These are phyloP conservation scores for Myotis vivesi DNA, from an alignment of 2,797 vertebrate species.

Conservation along the genomic window DNA sequence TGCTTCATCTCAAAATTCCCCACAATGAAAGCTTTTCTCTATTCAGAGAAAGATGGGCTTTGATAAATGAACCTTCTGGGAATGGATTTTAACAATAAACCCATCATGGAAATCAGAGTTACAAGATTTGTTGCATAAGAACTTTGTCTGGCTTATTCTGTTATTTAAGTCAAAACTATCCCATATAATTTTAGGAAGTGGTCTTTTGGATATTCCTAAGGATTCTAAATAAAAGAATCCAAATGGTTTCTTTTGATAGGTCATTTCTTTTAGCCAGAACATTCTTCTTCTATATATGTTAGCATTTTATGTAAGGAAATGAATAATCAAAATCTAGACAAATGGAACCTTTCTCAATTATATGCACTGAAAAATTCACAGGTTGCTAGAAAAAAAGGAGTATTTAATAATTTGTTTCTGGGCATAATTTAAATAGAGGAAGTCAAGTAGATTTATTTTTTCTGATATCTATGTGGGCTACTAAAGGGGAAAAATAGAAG, in stretches of 20 bases:
- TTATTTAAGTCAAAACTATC: background rate
- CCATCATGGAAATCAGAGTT: background rate
- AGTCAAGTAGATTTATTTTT: constrained; percentile 42
- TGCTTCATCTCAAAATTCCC: background rate
- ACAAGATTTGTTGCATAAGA: background rate
- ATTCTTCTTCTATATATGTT: background rate
- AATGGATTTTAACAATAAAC: constrained; percentile 29
- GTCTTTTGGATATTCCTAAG: background rate
- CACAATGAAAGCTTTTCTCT: background rate
- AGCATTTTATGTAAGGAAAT: background rate
- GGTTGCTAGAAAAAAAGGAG: constrained; percentile 52
- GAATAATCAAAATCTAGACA: constrained; percentile 43
- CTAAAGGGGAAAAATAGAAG: background rate
- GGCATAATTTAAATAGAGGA: constrained; percentile 50
- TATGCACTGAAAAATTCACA: constrained; percentile 45
- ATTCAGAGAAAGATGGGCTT: background rate
- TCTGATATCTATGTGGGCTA: background rate
- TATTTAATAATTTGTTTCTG: constrained; percentile 63
- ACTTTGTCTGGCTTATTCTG: background rate
- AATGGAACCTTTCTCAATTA: constrained; percentile 39
- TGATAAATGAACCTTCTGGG: background rate
- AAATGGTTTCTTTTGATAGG: background rate
- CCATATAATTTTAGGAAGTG: background rate
- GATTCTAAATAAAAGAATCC: background rate
- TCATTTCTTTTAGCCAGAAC: constrained; percentile 2